A percentile compares a stretch with the other conserved stretches of the same genome.
Conservation (phyloP, 2,888 invertebrate species). For the Nemurella pictetii region DNA sequence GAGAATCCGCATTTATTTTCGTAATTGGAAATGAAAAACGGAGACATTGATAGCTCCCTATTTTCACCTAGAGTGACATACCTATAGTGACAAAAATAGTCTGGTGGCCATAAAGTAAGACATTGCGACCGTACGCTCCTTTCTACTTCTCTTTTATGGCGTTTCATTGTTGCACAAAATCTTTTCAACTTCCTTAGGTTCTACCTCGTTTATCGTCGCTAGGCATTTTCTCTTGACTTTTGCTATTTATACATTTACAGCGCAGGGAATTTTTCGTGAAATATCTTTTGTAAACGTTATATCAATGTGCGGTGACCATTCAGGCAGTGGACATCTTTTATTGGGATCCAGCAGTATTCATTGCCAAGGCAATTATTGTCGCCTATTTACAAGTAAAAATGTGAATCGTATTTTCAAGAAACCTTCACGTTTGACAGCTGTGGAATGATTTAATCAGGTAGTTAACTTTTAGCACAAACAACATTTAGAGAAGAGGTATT, state of each 20-base stretch:
- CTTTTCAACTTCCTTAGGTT: neutral
- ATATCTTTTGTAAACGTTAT: neutral
- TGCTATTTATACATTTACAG: neutral
- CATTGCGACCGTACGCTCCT: neutral
- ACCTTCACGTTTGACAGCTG: slow-evolving; percentile 8
- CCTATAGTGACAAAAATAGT: slow-evolving; percentile 5
- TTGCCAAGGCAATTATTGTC: slow-evolving; percentile 7
- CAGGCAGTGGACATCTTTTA: neutral
- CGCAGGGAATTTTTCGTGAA: slow-evolving; percentile 1
- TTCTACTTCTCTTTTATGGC: neutral
- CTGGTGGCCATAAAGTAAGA: slow-evolving; percentile 28
- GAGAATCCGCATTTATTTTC: neutral
- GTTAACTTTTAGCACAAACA: slow-evolving; percentile 25
- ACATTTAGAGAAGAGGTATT: neutral
- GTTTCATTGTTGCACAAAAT: neutral
- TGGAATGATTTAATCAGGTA: slow-evolving; percentile 21
- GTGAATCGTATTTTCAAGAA: slow-evolving; percentile 5
- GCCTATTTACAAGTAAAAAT: slow-evolving; percentile 18
- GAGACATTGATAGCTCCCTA: neutral
- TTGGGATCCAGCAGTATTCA: neutral
- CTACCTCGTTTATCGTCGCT: neutral
- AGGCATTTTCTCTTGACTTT: slow-evolving; percentile 7
- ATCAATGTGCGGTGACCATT: slow-evolving; percentile 11
- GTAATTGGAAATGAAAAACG: neutral
- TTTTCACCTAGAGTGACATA: neutral